Evolutionary conservation across 2,888 invertebrate species (phyloP).

Genomic region (Mesorhabditis belari): DNA sequence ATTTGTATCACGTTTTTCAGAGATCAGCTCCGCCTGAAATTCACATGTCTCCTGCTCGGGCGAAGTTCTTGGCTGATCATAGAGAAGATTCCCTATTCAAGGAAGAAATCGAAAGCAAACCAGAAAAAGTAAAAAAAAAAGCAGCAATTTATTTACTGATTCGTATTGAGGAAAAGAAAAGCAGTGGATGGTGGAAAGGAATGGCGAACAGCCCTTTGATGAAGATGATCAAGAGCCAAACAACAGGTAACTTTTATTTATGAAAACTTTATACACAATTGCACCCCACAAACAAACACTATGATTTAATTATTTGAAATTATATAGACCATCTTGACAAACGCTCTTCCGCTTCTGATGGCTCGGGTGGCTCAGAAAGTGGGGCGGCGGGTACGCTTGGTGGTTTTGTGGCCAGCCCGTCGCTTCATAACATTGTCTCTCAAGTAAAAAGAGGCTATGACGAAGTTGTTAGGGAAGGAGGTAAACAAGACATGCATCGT

Average conservation of each 20-base stretch:
- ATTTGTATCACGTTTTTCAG: not conserved
- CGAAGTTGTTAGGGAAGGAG: slow-evolving; percentile 25
- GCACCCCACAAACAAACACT: not conserved
- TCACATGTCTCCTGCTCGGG: slow-evolving; percentile 42
- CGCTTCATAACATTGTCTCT: slow-evolving; percentile 39
- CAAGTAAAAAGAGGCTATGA: slow-evolving; percentile 44
- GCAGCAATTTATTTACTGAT: not conserved
- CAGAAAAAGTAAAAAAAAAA: not conserved
- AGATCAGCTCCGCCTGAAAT: slow-evolving; percentile 4
- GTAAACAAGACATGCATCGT: not conserved
- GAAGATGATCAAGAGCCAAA: slow-evolving; percentile 38
- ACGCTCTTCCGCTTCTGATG: not conserved
- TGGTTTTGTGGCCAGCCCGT: slow-evolving; percentile 20
- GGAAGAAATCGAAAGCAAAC: not conserved
- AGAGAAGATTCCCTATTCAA: slow-evolving; percentile 2
- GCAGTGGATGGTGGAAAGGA: slow-evolving; percentile 38
- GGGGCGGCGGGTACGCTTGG: not conserved
- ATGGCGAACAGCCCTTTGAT: slow-evolving; percentile 44
- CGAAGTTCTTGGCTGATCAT: slow-evolving; percentile 45
- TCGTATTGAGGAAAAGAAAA: slow-evolving; percentile 4
- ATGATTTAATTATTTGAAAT: too few species aligned
- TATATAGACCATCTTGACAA: not conserved
- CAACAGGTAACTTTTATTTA: slow-evolving; percentile 21
- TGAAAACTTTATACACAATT: not conserved
- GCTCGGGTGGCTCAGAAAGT: not conserved